Conservation (phyloP, 2,113 vertebrate species). For the Varanus komodoensis region DNA sequence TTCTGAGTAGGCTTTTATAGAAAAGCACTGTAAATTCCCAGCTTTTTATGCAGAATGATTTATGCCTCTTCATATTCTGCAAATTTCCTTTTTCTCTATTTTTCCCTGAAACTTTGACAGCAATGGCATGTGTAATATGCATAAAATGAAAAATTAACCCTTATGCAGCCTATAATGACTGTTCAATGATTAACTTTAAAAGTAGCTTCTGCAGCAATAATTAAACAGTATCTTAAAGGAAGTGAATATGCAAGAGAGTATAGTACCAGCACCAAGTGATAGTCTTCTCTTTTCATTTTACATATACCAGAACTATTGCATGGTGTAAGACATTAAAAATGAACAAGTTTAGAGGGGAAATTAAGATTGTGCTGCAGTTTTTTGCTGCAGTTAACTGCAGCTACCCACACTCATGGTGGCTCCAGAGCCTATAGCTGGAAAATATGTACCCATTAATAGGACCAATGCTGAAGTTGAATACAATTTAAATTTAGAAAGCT, state of each 20-base stretch:
- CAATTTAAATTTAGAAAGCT: neutral
- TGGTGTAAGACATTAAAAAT: neutral
- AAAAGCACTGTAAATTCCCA: neutral
- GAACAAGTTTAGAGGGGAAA: neutral
- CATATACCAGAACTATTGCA: neutral
- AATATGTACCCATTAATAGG: neutral
- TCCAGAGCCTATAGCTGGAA: neutral
- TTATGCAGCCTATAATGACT: neutral
- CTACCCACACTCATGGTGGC: too few species aligned
- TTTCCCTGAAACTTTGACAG: neutral
- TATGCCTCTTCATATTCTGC: neutral
- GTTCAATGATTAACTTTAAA: neutral
- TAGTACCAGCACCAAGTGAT: neutral
- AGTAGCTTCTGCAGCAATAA: neutral
- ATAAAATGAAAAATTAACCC: neutral
- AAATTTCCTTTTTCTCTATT: neutral
- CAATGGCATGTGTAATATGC: neutral
- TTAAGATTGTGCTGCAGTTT: neutral
- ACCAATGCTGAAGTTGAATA: neutral
- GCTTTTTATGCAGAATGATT: neutral
- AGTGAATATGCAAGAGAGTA: neutral
- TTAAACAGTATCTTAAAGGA: neutral
- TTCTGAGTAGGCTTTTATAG: too few species aligned
- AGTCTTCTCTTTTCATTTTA: neutral
- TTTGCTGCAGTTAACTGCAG: neutral